A percentile compares a stretch with the other conserved stretches of the same genome.
Evolutionary conservation across 2,888 invertebrate genomes (phyloP).

Genomic region (Idaea straminata): DNA sequence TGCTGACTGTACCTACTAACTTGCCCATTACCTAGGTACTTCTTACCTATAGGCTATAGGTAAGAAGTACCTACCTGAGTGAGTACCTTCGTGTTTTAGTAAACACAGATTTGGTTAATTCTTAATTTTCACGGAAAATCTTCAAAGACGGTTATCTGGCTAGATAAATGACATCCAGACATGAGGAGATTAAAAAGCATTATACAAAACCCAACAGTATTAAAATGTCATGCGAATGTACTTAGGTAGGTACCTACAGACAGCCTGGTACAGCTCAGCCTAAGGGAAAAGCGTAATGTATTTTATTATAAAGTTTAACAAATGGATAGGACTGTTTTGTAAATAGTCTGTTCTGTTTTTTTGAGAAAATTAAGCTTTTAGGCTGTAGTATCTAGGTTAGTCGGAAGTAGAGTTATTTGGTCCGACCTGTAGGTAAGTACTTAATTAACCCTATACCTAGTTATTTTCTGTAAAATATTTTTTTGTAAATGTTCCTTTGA

Average conservation of each 20-base stretch:
- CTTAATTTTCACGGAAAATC: not conserved
- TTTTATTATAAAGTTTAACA: not conserved
- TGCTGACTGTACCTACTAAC: no score
- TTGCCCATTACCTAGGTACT: no score
- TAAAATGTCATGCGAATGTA: not conserved
- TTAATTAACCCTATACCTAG: no score
- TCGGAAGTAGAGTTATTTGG: no score
- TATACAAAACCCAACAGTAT: conserved; percentile 14
- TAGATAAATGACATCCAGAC: conserved; percentile 15
- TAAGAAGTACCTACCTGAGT: not conserved
- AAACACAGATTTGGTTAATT: not conserved
- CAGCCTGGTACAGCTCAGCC: not conserved
- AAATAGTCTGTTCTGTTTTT: no score
- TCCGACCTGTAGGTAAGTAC: no score
- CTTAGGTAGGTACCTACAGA: not conserved
- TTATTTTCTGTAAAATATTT: no score
- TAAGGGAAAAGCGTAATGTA: not conserved
- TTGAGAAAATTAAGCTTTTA: no score
- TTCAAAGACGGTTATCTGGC: not conserved
- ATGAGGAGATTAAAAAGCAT: conserved; percentile 15
- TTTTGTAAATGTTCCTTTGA: no score
- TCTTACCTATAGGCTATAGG: no score
- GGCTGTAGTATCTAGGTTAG: no score
- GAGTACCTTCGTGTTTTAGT: not conserved
- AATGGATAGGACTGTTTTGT: no score